Base-by-base conservation (phyloP, 1,140 invertebrate genomes). In the Nebria ingens region DNA sequence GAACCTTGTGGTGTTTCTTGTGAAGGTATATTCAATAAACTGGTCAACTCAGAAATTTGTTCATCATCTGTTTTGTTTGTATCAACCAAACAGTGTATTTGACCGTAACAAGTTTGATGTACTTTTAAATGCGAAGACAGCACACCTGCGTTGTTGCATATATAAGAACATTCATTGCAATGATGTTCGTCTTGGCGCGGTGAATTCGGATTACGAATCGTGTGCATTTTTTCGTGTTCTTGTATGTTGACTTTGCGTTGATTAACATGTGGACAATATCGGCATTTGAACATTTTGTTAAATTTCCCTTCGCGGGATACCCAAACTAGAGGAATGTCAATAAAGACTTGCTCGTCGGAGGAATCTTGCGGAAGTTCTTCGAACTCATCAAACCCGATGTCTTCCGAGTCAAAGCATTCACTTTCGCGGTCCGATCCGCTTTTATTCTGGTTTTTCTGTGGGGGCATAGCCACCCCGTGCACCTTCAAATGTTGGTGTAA, bases 211-310 rank as follows among this genome's bases (percentile, higher is more conserved):
- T 71, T 68, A 63, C 80, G 68, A 57, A 72, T 62, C n/a, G 76
- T 76, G 69, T 93, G 90, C 81, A 92, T 89, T 67, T 84, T 83
- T 68, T 93, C 88, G 69, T 93, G 90, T 58, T 89, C 86, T n/a
- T 81, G 79, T 22, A 93, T 85, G 66, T 89, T 89, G 23, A 83
- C 82, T 71, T 86, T 84, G 23, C 85, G 72, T 6, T 81, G 73
- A 65, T 90, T 90, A 1, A 89, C 84, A 67, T 90, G 89, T 0
- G 91, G 89, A 69, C 91, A 93, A 64, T 81, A 85, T 22, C 85
- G 76, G 65, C 89, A 93, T 65, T 90, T 89, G 61, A 87, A 85
- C 81, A 93, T 88, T 71, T 91, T 91, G 9, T 81, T 79, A 56
- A 89, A 83, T 11, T 82, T 79, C 17, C 84, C 84, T 58, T 79